Evolutionary conservation across 1,140 invertebrate species (phyloP).

Genomic region (Diorhabda elongata): DNA sequence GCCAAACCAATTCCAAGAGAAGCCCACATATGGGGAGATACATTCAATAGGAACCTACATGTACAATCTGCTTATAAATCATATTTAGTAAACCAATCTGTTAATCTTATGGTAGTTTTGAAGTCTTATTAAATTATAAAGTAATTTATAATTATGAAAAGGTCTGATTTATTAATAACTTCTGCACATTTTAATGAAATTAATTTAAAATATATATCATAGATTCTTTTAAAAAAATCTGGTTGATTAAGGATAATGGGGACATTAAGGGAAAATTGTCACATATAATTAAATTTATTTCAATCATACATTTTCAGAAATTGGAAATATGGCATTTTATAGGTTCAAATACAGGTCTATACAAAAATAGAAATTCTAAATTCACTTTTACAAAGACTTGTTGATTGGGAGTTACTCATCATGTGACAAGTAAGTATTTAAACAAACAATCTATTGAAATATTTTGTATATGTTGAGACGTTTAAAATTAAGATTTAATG

Average conservation of each 20-base stretch:
- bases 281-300: too few relatives aligned
- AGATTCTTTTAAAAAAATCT: not conserved
- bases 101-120: not conserved
- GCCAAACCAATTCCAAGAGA: constrained; percentile 86
- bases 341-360: not conserved
- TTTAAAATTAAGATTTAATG: not conserved
- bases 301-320: too few relatives aligned
- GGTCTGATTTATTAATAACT: too few relatives aligned
- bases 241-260: not conserved
- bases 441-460: not conserved
- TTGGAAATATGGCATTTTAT: not conserved
- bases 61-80: not conserved
- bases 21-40: constrained; percentile 93
- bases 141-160: not conserved
- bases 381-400: not conserved
- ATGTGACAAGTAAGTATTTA: not conserved
- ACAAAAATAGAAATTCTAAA: not conserved
- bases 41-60: constrained; percentile 70
- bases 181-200: too few relatives aligned
- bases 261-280: too few relatives aligned
- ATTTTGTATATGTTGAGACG: not conserved
- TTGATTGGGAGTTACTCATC: not conserved
- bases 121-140: not conserved
- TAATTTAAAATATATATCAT: too few relatives aligned
- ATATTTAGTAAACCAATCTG: not conserved